Evolutionary conservation across 2,888 invertebrate genomes (phyloP).

Genomic region (Adineta ricciae): DNA sequence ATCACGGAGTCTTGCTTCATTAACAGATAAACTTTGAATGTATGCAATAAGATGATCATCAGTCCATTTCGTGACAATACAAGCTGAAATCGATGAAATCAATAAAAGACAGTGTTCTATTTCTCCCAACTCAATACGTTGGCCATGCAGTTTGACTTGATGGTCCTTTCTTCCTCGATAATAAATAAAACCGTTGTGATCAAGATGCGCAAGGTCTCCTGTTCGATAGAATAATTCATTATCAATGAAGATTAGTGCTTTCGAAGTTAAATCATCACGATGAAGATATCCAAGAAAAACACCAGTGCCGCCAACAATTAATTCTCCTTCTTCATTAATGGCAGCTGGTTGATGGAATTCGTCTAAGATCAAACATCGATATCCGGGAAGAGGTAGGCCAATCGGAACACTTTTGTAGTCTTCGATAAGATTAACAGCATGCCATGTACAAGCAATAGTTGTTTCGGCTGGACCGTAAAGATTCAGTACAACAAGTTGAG

Average conservation of each 20-base stretch:
- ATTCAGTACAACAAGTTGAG: no score
- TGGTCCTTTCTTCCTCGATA: neutral
- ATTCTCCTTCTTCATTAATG: neutral
- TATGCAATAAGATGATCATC: neutral
- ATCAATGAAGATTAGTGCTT: neutral
- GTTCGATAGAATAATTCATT: neutral
- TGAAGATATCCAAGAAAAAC: neutral
- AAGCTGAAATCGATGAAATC: neutral
- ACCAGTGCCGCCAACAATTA: neutral
- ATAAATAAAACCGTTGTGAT: neutral
- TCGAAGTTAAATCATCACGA: neutral
- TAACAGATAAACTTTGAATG: neutral
- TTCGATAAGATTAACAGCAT: no score
- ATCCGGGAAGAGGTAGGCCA: neutral
- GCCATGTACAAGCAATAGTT: no score
- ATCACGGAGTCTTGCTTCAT: neutral
- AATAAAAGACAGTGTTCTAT: neutral
- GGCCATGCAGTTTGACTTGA: slow-evolving; percentile 16
- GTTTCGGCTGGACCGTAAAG: no score
- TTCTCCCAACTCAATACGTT: slow-evolving; percentile 19
- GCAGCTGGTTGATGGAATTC: neutral
- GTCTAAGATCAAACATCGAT: neutral
- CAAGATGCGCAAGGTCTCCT: neutral
- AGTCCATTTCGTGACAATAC: neutral
- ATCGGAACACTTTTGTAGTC: neutral